A percentile compares a stretch with the other conserved stretches of the same genome.
phyloP scores from a whole-genome alignment of 2,113 vertebrate genomes.

The Xenopus tropicalis region DNA sequence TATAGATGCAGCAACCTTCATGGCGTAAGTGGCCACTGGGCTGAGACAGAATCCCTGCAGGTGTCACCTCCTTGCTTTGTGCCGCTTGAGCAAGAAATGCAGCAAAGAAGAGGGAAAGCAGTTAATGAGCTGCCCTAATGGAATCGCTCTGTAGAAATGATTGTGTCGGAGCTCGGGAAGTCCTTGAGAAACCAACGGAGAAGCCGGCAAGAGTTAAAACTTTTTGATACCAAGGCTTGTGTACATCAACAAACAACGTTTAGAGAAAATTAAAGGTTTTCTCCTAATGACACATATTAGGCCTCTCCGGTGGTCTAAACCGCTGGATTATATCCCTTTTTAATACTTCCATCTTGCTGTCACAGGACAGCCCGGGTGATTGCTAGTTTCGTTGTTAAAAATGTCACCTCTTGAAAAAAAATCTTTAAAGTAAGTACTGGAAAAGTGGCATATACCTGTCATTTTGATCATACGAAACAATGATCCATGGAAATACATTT shows the following conservation, averaged over 20 bases:
- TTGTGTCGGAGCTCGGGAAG: not conserved
- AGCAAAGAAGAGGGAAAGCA: not conserved
- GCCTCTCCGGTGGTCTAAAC: slow-evolving; percentile 75
- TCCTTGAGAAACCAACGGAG: slow-evolving; percentile 14
- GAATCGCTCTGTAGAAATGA: not conserved
- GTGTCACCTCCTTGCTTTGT: not conserved
- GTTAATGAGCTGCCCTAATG: not conserved
- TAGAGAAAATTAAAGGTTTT: slow-evolving; percentile 76
- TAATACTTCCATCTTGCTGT: slow-evolving; percentile 70
- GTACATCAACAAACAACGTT: slow-evolving; percentile 70
- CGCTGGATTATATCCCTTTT: slow-evolving; percentile 65
- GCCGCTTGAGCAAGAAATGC: not conserved
- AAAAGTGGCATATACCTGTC: slow-evolving; percentile 88
- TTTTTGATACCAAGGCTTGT: slow-evolving; percentile 60
- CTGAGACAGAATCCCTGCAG: not conserved
- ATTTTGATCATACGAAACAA: slow-evolving; percentile 83
- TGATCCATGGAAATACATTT: slow-evolving; percentile 80
- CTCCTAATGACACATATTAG: slow-evolving; percentile 75
- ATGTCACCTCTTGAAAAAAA: slow-evolving; percentile 68
- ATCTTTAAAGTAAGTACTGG: slow-evolving; percentile 74
- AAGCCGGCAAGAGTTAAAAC: slow-evolving; percentile 69
- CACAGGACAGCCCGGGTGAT: slow-evolving; percentile 70
- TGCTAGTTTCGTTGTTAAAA: slow-evolving; percentile 80
- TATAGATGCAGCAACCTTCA: not conserved
- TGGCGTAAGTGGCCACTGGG: not conserved